Evolutionary conservation across 2,797 vertebrate genomes (phyloP).

Genomic region (Myoxocephalus aenaeus): DNA sequence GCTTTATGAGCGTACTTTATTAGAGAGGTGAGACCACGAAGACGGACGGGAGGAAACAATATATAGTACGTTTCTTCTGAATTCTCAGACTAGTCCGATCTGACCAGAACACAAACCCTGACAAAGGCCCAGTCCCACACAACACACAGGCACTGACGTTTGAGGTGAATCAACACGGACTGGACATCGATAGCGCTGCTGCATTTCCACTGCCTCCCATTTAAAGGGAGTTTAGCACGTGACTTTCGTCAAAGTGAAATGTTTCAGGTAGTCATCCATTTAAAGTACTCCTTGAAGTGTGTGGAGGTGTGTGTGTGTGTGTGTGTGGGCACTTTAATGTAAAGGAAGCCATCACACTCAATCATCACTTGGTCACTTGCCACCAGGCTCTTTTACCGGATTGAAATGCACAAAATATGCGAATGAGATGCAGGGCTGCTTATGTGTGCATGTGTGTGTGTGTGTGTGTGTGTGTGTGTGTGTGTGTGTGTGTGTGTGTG

Average conservation of each 20-base stretch:
- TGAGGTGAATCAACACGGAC: not conserved
- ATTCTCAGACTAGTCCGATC: too few relatives aligned
- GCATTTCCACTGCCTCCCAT: not conserved
- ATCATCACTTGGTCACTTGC: constrained; percentile 58
- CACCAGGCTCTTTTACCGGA: constrained; percentile 47
- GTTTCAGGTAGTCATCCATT: not conserved
- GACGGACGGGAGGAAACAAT: not conserved
- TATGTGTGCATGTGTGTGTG: not conserved
- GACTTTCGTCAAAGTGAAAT: constrained; percentile 10
- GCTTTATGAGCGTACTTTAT: not conserved
- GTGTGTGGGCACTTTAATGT: constrained; percentile 21
- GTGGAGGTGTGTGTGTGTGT: not conserved
- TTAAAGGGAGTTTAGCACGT: not conserved
- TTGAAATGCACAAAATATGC: constrained; percentile 71
- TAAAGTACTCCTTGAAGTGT: constrained; percentile 4
- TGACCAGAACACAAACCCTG: too few relatives aligned
- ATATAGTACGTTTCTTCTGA: too few relatives aligned
- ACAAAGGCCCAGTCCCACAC: too few relatives aligned
- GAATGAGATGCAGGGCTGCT: constrained; percentile 53
- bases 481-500: not conserved
- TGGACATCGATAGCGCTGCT: not conserved
- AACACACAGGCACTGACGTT: not conserved
- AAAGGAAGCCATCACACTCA: constrained; percentile 22
- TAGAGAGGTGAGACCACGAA: not conserved
- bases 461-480: not conserved